These are phyloP conservation scores for Choloepus didactylus DNA, from an alignment of 2,797 vertebrate species.

Conservation along the genomic window DNA sequence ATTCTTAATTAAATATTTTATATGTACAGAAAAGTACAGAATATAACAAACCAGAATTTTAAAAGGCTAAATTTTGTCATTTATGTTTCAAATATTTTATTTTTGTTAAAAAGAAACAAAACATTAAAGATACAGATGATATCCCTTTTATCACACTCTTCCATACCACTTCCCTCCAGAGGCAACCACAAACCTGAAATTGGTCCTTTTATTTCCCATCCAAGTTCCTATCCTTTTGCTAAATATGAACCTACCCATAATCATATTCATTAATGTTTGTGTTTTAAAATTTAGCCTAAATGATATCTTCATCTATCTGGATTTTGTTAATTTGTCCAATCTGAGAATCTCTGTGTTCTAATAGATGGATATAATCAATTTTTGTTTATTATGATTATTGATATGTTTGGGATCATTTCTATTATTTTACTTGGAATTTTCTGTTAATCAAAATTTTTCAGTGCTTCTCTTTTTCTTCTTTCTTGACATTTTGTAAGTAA, in stretches of 20 bases:
- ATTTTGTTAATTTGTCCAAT: constrained; percentile 13
- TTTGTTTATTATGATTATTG: not conserved
- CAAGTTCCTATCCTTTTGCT: constrained; percentile 23
- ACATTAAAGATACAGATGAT: not conserved
- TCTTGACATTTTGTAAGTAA: not conserved
- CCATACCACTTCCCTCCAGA: not conserved
- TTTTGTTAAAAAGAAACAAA: constrained; percentile 46
- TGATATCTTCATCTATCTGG: not conserved
- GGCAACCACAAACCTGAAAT: not conserved
- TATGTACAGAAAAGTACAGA: constrained; percentile 8
- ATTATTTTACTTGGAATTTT: constrained; percentile 14
- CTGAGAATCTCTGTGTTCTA: not conserved
- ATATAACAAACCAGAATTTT: constrained; percentile 22
- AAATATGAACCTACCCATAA: not conserved
- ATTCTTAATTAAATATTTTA: not conserved
- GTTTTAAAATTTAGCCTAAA: constrained; percentile 8
- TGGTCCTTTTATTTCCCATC: not conserved
- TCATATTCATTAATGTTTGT: not conserved
- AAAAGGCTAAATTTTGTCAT: not conserved
- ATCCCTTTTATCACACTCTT: not conserved
- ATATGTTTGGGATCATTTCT: not conserved
- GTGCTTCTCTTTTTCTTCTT: not conserved
- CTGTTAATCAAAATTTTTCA: constrained; percentile 1
- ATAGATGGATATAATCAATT: not conserved
- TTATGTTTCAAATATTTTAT: not conserved